These are phyloP conservation scores for Hydropotes inermis DNA, from an alignment of 2,113 vertebrate genomes.

Conservation along the genomic window DNA sequence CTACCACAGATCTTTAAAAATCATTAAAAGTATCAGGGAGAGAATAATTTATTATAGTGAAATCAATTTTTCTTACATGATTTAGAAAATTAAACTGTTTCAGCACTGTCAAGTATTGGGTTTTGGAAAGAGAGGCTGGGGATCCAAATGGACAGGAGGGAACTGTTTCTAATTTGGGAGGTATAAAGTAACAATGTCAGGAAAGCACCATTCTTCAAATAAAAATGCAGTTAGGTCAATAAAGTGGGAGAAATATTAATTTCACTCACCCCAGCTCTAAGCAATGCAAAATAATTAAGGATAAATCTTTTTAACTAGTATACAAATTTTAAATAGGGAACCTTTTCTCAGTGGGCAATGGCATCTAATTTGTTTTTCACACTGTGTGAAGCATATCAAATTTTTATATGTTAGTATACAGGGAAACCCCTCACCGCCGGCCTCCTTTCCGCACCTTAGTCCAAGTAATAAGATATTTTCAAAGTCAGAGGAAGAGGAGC, in stretches of 20 bases:
- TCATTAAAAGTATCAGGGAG: neutral
- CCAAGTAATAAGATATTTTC: slow-evolving; percentile 52
- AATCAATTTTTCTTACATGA: slow-evolving; percentile 8
- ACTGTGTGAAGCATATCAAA: slow-evolving; percentile 20
- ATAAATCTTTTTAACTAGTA: slow-evolving; percentile 30
- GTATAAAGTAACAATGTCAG: slow-evolving; percentile 21
- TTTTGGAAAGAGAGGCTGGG: neutral
- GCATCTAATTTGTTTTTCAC: slow-evolving; percentile 49
- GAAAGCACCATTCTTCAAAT: neutral
- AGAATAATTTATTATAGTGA: slow-evolving; percentile 27
- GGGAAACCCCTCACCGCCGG: slow-evolving; percentile 20
- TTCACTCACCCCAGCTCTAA: neutral
- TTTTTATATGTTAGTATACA: slow-evolving; percentile 45
- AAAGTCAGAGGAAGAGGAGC: slow-evolving; percentile 43
- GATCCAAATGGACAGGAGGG: neutral
- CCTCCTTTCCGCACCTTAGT: slow-evolving; percentile 15
- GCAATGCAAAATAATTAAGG: neutral
- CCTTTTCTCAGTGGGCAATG: neutral
- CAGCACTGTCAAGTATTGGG: neutral
- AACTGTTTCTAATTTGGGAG: neutral
- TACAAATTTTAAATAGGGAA: neutral
- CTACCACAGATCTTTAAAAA: neutral
- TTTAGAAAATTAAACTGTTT: neutral
- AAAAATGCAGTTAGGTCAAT: neutral
- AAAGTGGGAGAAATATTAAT: slow-evolving; percentile 1